Conservation (phyloP, 2,888 invertebrate genomes). For the Xestia ashworthii region DNA sequence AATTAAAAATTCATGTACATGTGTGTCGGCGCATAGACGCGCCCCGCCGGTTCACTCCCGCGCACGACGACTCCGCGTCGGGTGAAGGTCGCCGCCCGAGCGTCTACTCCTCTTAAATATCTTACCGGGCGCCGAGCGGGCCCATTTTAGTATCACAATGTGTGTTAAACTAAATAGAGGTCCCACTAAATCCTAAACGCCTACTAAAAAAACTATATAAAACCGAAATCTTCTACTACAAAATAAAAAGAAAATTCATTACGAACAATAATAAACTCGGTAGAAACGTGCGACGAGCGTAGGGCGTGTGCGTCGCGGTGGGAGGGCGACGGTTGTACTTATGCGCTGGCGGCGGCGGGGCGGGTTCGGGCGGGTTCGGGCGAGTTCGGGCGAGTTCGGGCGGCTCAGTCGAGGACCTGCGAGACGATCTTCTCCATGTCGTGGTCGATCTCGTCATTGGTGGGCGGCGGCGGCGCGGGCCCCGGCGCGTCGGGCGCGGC, state of each 20-base stretch:
- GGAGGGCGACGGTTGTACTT: conserved; percentile 67
- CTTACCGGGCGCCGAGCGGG: conserved; percentile 84
- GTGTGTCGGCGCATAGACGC: conserved; percentile 35
- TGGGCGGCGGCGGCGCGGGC: conserved; percentile 65
- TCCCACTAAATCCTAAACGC: conserved; percentile 82
- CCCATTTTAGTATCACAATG: conserved; percentile 89
- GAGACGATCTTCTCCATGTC: conserved; percentile 95
- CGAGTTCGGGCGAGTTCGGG: conserved; percentile 33
- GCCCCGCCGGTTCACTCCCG: conserved; percentile 32
- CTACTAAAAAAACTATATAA: conserved; percentile 82
- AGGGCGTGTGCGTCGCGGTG: conserved; percentile 46
- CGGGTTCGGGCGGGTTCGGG: conserved; percentile 36
- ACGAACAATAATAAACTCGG: conserved; percentile 72
- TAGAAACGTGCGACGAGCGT: conserved; percentile 58
- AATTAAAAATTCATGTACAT: conserved; percentile 87
- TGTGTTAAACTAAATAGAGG: conserved; percentile 85
- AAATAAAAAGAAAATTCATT: conserved; percentile 77
- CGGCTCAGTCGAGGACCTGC: conserved; percentile 86
- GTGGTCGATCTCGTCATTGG: conserved; percentile 92
- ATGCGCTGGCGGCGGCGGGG: conserved; percentile 47
- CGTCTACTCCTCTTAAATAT: conserved; percentile 76
- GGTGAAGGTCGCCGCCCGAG: conserved; percentile 44
- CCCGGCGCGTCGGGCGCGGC: conserved; percentile 82
- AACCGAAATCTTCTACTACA: conserved; percentile 80
- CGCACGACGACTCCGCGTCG: conserved; percentile 21